Conservation (phyloP, 2,888 invertebrate genomes). For the Altica lythri region DNA sequence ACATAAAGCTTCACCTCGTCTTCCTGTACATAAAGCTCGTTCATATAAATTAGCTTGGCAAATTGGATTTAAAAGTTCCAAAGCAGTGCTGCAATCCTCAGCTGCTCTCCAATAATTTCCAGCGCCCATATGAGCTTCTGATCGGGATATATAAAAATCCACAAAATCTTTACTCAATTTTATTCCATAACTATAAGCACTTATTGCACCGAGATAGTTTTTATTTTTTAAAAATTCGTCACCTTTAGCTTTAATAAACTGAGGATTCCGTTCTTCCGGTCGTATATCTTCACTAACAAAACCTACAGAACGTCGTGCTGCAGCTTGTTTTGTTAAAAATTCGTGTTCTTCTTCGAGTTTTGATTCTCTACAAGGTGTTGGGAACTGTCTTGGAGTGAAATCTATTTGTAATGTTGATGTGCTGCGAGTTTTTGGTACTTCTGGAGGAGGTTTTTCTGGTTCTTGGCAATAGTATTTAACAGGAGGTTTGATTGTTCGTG, state of each 20-base stretch:
- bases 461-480: too few relatives aligned
- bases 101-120: slow-evolving; percentile 69
- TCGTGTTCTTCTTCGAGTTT: slow-evolving; percentile 72
- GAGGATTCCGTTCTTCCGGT: slow-evolving; percentile 81
- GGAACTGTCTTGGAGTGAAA: slow-evolving; percentile 77
- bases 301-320: slow-evolving; percentile 71
- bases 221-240: slow-evolving; percentile 75
- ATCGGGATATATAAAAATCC: slow-evolving; percentile 75
- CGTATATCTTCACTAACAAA: slow-evolving; percentile 73
- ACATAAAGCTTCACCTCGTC: slow-evolving; percentile 76
- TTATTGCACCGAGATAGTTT: slow-evolving; percentile 79
- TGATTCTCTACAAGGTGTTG: slow-evolving; percentile 82
- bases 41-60: slow-evolving; percentile 73
- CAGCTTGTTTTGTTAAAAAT: slow-evolving; percentile 80
- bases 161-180: slow-evolving; percentile 73
- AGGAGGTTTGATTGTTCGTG: slow-evolving; percentile 38
- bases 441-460: slow-evolving; percentile 43
- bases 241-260: slow-evolving; percentile 82
- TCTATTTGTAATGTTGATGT: slow-evolving; percentile 65
- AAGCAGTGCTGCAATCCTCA: slow-evolving; percentile 67
- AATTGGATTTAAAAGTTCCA: slow-evolving; percentile 75
- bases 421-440: slow-evolving; percentile 57
- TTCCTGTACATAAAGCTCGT: slow-evolving; percentile 73
- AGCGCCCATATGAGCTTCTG: slow-evolving; percentile 75
- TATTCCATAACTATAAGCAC: slow-evolving; percentile 81